These are phyloP conservation scores for Betta splendens DNA, from an alignment of 2,797 vertebrate genomes.

Conservation along the genomic window DNA sequence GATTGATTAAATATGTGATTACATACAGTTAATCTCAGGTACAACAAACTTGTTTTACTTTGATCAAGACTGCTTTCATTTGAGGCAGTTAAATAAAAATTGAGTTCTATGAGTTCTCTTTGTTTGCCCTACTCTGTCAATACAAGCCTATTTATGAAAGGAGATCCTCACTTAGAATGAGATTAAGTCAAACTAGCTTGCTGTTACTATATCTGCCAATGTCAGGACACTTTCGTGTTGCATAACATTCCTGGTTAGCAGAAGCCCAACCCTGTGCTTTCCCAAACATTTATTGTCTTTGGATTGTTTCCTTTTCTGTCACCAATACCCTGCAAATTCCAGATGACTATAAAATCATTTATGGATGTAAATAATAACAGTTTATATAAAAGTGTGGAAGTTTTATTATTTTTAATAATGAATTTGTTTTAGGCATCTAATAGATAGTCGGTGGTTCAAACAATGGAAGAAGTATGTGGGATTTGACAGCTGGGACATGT, in stretches of 20 bases:
- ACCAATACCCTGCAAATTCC: background rate
- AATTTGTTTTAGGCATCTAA: slow-evolving; percentile 87
- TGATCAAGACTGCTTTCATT: background rate
- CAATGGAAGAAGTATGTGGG: slow-evolving; percentile 99
- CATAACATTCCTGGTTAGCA: slow-evolving; percentile 33
- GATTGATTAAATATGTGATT: background rate
- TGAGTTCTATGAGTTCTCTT: background rate
- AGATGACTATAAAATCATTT: background rate
- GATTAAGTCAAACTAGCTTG: slow-evolving; percentile 68
- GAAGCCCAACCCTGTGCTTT: slow-evolving; percentile 2
- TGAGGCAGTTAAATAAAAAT: background rate
- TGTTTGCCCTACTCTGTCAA: slow-evolving; percentile 22
- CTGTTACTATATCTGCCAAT: slow-evolving; percentile 64
- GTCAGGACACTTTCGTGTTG: slow-evolving; percentile 45
- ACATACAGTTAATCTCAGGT: background rate
- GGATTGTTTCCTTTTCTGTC: background rate
- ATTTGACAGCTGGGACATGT: slow-evolving; percentile 97
- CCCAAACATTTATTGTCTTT: background rate
- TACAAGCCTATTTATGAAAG: slow-evolving; percentile 69
- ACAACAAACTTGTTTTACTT: background rate
- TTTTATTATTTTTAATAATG: slow-evolving; percentile 14
- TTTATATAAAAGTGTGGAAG: background rate
- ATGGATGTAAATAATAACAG: background rate
- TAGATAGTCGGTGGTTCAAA: slow-evolving; percentile 97
- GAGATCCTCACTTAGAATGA: slow-evolving; percentile 59